Evolutionary conservation across 30 jellyfish, hydroid and myxozoan genomes (phyloP).

Genomic region (Morbakka virulenta): DNA sequence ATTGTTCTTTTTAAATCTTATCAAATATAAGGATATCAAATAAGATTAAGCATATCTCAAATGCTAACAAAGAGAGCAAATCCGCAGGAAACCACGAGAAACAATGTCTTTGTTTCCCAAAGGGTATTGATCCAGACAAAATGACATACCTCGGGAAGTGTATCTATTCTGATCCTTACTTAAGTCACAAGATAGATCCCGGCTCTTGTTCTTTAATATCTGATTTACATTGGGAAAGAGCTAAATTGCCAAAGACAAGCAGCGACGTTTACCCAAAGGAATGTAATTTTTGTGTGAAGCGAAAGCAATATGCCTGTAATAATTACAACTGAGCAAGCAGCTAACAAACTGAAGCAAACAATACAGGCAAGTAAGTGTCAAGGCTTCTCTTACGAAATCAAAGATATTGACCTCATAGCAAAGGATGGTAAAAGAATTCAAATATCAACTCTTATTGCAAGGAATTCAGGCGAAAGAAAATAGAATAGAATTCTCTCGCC

Average conservation of each 20-base stretch:
- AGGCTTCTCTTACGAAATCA: neutral
- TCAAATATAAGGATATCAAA: too few species aligned
- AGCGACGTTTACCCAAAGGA: slow-evolving; percentile 3
- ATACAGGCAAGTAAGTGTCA: slow-evolving; percentile 7
- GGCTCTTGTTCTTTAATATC: neutral
- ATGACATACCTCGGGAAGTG: slow-evolving; percentile 20
- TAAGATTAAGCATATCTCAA: slow-evolving; percentile 6
- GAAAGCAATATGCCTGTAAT: neutral
- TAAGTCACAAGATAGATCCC: neutral
- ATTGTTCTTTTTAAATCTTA: too few species aligned
- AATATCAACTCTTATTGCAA: slow-evolving; percentile 22
- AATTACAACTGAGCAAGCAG: slow-evolving; percentile 4
- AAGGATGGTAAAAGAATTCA: slow-evolving; percentile 35
- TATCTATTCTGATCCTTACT: slow-evolving; percentile 16
- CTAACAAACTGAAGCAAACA: neutral
- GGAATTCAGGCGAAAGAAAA: slow-evolving; percentile 8
- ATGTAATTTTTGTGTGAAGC: slow-evolving; percentile 11
- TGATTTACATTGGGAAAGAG: neutral
- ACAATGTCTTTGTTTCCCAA: slow-evolving; percentile 41
- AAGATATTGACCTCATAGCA: slow-evolving; percentile 6
- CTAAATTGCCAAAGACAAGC: neutral
- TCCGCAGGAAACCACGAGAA: slow-evolving; percentile 32
- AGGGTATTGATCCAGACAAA: neutral
- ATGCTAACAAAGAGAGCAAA: slow-evolving; percentile 10
- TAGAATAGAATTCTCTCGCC: neutral